A percentile compares a stretch with the other conserved stretches of the same genome.
These are phyloP conservation scores for Thereva nobilitata DNA, from an alignment of 2,888 invertebrate species.

Conservation along the genomic window DNA sequence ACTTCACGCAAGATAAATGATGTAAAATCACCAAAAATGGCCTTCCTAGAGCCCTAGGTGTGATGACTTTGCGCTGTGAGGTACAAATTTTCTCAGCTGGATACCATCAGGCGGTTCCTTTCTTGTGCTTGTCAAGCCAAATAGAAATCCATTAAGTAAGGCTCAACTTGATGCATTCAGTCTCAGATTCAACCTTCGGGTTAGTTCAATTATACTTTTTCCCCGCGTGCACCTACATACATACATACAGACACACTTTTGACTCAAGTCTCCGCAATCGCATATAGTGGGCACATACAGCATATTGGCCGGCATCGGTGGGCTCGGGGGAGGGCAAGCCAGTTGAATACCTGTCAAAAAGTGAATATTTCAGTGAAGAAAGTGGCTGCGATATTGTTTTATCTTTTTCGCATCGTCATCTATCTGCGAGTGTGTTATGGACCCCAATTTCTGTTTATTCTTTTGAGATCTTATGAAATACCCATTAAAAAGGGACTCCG, in stretches of 20 bases:
- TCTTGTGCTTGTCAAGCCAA: conserved; percentile 27
- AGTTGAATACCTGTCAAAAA: conserved; percentile 14
- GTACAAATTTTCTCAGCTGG: conserved; percentile 38
- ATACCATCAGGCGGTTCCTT: conserved; percentile 33
- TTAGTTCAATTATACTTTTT: conserved; percentile 28
- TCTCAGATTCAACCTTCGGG: conserved; percentile 8
- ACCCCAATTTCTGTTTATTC: conserved; percentile 22
- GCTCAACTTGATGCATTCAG: conserved; percentile 21
- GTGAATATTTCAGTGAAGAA: conserved; percentile 19
- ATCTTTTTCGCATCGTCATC: conserved; percentile 12
- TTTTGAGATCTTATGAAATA: conserved; percentile 20
- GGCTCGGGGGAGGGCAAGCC: neutral
- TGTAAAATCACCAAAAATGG: conserved; percentile 16
- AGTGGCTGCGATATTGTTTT: conserved; percentile 17
- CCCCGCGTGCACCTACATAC: conserved; percentile 1
- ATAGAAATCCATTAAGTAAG: conserved; percentile 34
- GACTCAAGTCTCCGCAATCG: too few species aligned
- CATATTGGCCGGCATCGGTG: too few species aligned
- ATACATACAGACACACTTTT: conserved; percentile 1
- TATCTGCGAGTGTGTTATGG: neutral
- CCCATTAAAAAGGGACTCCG: conserved; percentile 4
- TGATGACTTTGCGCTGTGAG: conserved; percentile 38
- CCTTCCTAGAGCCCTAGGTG: conserved; percentile 30
- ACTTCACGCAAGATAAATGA: conserved; percentile 32
- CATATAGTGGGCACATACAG: too few species aligned